These are phyloP conservation scores for Glyphotaelius pellucidus DNA, from an alignment of 2,888 invertebrate species.

Conservation along the genomic window DNA sequence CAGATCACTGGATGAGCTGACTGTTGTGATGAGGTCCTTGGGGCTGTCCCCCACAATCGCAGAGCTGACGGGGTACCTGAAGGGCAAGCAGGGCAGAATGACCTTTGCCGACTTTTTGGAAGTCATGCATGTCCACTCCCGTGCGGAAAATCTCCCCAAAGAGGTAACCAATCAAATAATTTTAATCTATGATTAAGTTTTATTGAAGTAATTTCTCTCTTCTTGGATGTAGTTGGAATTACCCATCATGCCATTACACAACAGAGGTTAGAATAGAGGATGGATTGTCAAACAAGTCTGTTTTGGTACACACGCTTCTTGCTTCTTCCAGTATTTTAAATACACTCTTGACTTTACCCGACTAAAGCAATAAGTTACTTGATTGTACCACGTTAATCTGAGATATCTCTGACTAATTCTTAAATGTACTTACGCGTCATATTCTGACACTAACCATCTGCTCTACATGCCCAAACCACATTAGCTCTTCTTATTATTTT, in stretches of 20 bases:
- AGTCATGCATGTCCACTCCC: conserved; percentile 94
- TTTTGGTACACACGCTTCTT: neutral
- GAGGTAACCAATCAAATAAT: conserved; percentile 77
- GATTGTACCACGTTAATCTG: neutral
- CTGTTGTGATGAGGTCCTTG: conserved; percentile 95
- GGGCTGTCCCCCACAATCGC: conserved; percentile 96
- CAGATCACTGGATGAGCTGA: conserved; percentile 91
- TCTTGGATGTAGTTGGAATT: too few relatives aligned
- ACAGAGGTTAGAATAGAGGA: too few relatives aligned
- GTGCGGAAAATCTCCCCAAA: conserved; percentile 88
- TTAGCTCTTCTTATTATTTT: neutral
- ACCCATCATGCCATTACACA: too few relatives aligned
- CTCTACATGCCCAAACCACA: neutral
- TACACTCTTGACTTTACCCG: neutral
- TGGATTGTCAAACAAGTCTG: too few relatives aligned
- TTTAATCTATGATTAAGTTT: conserved; percentile 52
- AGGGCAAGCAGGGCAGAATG: conserved; percentile 88
- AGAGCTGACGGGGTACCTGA: conserved; percentile 90
- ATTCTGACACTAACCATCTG: neutral
- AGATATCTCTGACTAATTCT: neutral
- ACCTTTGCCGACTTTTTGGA: conserved; percentile 97
- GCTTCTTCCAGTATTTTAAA: neutral
- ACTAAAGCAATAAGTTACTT: neutral
- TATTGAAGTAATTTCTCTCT: neutral
- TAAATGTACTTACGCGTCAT: neutral